Percentiles rank a stretch among this genome's conserved stretches.
Conservation (phyloP, 2,888 invertebrate species). For the Macrophya alboannulata region DNA sequence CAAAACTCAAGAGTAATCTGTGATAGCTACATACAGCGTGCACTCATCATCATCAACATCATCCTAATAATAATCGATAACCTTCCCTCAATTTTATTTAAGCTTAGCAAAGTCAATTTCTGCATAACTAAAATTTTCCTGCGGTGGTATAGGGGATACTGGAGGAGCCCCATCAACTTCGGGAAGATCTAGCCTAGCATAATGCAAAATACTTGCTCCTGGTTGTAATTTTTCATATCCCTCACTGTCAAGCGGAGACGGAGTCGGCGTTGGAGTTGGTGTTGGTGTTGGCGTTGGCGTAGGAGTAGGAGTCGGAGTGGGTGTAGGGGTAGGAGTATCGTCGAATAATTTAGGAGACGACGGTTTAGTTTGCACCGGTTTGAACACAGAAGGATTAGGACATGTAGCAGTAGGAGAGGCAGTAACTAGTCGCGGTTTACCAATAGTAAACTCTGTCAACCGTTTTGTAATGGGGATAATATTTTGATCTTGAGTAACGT, state of each 20-base stretch:
- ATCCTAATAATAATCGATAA: constrained; percentile 13
- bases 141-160: constrained; percentile 77
- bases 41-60: constrained; percentile 14
- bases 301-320: constrained; percentile 64
- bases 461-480: constrained; percentile 73
- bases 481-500: constrained; percentile 58
- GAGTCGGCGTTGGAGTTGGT: constrained; percentile 74
- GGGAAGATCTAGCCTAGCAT: constrained; percentile 86
- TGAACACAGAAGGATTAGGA: constrained; percentile 69
- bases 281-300: constrained; percentile 71
- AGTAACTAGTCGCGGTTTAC: constrained; percentile 72
- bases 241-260: constrained; percentile 81
- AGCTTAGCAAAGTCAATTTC: constrained; percentile 90
- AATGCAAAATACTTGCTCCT: constrained; percentile 81
- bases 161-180: constrained; percentile 76
- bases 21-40: constrained; percentile 48
- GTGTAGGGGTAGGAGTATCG: constrained; percentile 66
- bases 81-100: constrained; percentile 71
- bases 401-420: constrained; percentile 70
- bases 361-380: constrained; percentile 65
- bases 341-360: constrained; percentile 72
- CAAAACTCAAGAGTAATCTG: constrained; percentile 34
- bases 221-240: constrained; percentile 77
- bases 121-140: constrained; percentile 85
- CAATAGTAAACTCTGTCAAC: constrained; percentile 71